Conservation (phyloP, 2,113 vertebrate species). For the Jacana jacana region DNA sequence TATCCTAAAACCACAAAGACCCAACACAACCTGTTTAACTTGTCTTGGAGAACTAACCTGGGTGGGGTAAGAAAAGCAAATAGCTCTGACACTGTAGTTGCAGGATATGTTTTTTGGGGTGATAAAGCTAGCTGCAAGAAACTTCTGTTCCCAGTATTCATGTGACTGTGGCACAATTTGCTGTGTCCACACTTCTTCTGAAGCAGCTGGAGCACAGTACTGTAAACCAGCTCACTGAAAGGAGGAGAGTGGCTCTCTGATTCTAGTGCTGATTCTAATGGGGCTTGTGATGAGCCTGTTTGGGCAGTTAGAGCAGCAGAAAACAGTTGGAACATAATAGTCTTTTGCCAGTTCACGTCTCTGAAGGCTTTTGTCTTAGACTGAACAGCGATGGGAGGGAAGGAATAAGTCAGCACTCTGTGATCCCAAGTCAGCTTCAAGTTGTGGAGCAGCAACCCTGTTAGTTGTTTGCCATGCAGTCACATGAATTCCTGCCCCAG, state of each 20-base stretch:
- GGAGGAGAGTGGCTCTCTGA: neutral
- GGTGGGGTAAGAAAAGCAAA: neutral
- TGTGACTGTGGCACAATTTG: neutral
- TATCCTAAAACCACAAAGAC: neutral
- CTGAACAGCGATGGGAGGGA: neutral
- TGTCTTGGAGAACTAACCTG: neutral
- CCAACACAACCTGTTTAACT: neutral
- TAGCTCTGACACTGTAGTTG: neutral
- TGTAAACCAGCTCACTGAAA: neutral
- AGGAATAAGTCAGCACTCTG: fast-evolving
- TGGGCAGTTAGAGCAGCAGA: neutral
- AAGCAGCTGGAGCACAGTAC: neutral
- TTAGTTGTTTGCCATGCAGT: neutral
- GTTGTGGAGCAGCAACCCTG: neutral
- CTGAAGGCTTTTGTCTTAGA: fast-evolving
- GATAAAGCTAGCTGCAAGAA: neutral
- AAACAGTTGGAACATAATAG: neutral
- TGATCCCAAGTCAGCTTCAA: neutral
- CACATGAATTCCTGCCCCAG: fast-evolving
- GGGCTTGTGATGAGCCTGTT: neutral
- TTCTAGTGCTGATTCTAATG: fast-evolving
- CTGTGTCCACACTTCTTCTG: neutral
- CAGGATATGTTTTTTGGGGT: neutral
- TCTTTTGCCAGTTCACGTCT: neutral
- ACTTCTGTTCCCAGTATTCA: fast-evolving